Evolutionary conservation across 2,888 invertebrate species (phyloP), one percentile per base, ranked within the genome.

Genomic region (Liodrosophila aerea): DNA sequence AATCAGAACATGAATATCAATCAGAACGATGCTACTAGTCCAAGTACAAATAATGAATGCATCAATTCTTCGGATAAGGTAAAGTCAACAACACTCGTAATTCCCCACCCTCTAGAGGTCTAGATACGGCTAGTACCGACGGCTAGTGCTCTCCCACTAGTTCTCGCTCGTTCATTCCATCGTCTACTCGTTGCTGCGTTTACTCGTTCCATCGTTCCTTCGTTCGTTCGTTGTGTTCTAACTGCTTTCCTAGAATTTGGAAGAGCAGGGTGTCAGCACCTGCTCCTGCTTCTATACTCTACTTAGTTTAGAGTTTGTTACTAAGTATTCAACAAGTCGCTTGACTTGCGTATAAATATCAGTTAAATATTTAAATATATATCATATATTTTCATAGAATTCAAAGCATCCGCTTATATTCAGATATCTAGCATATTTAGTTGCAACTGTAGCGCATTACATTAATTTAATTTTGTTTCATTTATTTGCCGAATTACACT

Each of bases 1-100:
- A 39, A 9, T 16, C 12, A 44, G 9, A 41, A 27, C 30, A 74
- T n/a, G 18, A 39, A 39, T 11, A 18, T 11, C 7, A 39, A n/a
- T 2, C n/a, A n/a, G 39, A 62, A 69, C 37, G 82, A 18, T 8
- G 18, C 40, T 18, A 11, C 40, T 18, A 12, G 77, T 53, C 61
- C 51, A 56, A 66, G 59, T 66, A 51, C 57, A 34, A 61, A 33
- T 60, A 45, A 58, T 31, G n/a, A n/a, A 61, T 47, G 40, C 43
- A 12, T n/a, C 5, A 51, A 52, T 31, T 36, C 47, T 31, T 36
- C 47, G 16, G 72, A 85, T 18, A 82, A 77, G 78, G 78, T 80
- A 80, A 85, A 63, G 60, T 67, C 53, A 29, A 29, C 36, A 39
- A 37, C 36, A 41, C 12, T 13, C n/a, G 4, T 12, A 39, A 9